A percentile compares a stretch with the other conserved stretches of the same genome.
Evolutionary conservation across 2,113 vertebrate species (phyloP).

Genomic region (Mesoclemmys tuberculata): DNA sequence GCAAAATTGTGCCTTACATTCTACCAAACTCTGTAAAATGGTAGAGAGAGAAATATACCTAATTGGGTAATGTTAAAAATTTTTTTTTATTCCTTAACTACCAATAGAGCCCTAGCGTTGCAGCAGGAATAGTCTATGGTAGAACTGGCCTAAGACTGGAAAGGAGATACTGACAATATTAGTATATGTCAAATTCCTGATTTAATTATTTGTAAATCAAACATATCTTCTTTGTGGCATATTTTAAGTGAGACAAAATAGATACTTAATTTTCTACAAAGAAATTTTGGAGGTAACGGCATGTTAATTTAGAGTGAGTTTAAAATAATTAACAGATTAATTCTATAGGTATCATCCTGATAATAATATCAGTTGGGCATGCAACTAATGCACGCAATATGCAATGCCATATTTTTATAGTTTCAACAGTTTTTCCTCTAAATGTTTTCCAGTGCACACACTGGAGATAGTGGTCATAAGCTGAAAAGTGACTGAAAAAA

Average conservation of each 20-base stretch:
- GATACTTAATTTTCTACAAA: slow-evolving; percentile 60
- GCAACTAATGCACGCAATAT: slow-evolving; percentile 63
- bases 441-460: slow-evolving; percentile 51
- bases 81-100: not conserved
- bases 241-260: slow-evolving; percentile 65
- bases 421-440: slow-evolving; percentile 55
- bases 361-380: slow-evolving; percentile 60
- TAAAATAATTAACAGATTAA: slow-evolving; percentile 69
- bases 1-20: not conserved
- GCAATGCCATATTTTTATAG: slow-evolving; percentile 66
- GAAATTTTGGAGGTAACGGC: slow-evolving; percentile 71
- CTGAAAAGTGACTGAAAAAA: slow-evolving; percentile 43
- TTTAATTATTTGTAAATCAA: slow-evolving; percentile 40
- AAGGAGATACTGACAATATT: not conserved
- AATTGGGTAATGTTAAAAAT: not conserved
- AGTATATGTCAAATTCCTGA: not conserved
- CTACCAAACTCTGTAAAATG: not conserved
- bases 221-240: slow-evolving; percentile 32
- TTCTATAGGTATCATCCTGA: slow-evolving; percentile 45
- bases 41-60: not conserved
- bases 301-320: slow-evolving; percentile 67
- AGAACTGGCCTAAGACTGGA: not conserved
- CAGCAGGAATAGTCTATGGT: too few species aligned
- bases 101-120: not conserved
- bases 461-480: slow-evolving; percentile 30